Evolutionary conservation across 2,113 vertebrate genomes (phyloP).

Genomic region (Recurvirostra avosetta): DNA sequence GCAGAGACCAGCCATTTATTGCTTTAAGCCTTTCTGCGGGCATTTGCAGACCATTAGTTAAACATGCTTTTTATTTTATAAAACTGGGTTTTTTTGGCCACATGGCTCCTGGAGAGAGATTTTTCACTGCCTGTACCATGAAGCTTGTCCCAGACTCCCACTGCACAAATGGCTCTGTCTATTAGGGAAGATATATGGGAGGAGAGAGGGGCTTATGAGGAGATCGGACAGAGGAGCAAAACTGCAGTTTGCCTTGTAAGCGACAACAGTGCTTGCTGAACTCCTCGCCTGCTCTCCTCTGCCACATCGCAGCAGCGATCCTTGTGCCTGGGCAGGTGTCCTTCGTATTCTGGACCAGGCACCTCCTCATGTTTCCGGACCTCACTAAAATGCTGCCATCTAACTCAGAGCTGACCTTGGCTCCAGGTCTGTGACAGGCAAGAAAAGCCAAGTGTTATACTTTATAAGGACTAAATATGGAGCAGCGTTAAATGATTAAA

Average conservation of each 20-base stretch:
- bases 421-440: neutral
- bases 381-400: neutral
- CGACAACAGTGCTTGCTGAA: neutral
- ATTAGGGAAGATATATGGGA: neutral
- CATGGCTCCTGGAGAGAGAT: neutral
- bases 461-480: neutral
- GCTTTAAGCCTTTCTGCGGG: neutral
- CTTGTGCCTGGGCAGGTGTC: fast-evolving
- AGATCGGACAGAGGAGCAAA: neutral
- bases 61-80: neutral
- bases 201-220: neutral
- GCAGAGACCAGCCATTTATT: neutral
- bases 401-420: neutral
- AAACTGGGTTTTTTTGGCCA: neutral
- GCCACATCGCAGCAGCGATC: neutral
- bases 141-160: neutral
- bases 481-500: neutral
- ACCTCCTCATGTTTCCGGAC: neutral
- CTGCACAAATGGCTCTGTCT: neutral
- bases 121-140: neutral
- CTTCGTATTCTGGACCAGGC: neutral
- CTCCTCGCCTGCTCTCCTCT: neutral
- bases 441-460: neutral
- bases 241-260: neutral
- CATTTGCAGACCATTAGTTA: neutral